These are phyloP conservation scores for Sarcoramphus papa DNA, from an alignment of 2,797 vertebrate species.

Conservation along the genomic window DNA sequence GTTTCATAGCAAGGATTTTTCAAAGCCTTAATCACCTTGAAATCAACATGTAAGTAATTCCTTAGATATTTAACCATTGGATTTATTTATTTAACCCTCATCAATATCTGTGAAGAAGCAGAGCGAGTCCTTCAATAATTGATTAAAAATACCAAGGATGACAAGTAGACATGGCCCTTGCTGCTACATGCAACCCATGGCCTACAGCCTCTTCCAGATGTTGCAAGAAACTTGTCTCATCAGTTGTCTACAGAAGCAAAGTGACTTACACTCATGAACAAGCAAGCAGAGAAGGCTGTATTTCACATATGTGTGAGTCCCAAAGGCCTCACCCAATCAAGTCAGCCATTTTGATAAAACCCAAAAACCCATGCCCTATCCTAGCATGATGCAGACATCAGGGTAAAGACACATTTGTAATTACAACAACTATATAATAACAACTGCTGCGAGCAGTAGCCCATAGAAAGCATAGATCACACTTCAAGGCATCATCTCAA, in stretches of 20 bases:
- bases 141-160: background rate
- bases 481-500: background rate
- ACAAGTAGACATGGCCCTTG: background rate
- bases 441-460: background rate
- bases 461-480: background rate
- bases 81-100: background rate
- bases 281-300: background rate
- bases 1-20: background rate
- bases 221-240: background rate
- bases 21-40: background rate
- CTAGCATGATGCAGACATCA: background rate
- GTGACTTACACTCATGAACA: background rate
- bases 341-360: background rate
- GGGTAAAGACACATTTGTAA: background rate
- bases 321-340: background rate
- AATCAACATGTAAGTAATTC: background rate
- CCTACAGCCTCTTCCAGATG: background rate
- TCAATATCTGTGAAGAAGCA: background rate
- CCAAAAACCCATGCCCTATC: too few species aligned
- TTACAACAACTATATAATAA: background rate
- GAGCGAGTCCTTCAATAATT: background rate
- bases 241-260: background rate
- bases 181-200: background rate
- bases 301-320: background rate
- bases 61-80: background rate